Evolutionary conservation across 92 coral and sea anemone genomes (phyloP).

Genomic region (Diadumene lineata): DNA sequence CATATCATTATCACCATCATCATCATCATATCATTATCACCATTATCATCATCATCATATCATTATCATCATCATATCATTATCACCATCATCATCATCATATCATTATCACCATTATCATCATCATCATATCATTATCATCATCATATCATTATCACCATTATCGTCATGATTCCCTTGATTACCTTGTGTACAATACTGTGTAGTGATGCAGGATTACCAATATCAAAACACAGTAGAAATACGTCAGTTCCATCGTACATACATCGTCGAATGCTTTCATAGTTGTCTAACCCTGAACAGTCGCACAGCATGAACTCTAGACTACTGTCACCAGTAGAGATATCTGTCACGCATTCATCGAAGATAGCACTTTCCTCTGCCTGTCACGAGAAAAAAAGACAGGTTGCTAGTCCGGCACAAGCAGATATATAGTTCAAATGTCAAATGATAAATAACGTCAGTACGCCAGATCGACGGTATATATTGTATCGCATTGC

Average conservation of each 20-base stretch:
- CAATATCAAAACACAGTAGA: conserved; percentile 93
- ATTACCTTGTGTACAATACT: conserved; percentile 74
- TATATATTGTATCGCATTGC: too few relatives aligned
- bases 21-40: background rate
- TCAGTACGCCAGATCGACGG: too few relatives aligned
- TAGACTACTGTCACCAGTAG: conserved; percentile 69
- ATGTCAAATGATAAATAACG: background rate
- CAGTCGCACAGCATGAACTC: conserved; percentile 95
- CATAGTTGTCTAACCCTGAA: conserved; percentile 90
- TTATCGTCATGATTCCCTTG: background rate
- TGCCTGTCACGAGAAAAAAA: conserved; percentile 40
- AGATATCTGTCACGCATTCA: conserved; percentile 95
- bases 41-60: background rate
- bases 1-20: background rate
- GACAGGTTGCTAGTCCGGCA: background rate
- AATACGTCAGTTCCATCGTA: conserved; percentile 91
- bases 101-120: background rate
- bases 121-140: background rate
- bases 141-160: background rate
- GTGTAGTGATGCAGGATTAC: conserved; percentile 79
- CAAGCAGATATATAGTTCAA: background rate
- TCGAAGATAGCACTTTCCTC: conserved; percentile 92
- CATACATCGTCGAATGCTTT: conserved; percentile 83
- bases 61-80: background rate
- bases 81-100: background rate